phyloP scores from a whole-genome alignment of 2,888 invertebrate genomes.

The Plusia festucae region DNA sequence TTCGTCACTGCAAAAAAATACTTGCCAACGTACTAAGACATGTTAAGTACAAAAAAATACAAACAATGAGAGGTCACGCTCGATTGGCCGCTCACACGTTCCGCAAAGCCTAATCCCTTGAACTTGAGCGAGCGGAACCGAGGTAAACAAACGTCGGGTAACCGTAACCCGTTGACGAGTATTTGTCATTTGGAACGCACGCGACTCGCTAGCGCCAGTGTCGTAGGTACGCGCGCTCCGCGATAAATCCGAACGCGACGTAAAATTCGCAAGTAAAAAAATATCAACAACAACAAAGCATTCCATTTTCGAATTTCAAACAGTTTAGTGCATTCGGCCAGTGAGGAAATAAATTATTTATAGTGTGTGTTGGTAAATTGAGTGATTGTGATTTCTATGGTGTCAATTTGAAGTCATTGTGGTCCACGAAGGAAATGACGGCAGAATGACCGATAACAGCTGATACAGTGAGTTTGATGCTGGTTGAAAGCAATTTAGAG shows the following conservation, averaged over 20 bases:
- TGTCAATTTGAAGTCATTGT: conserved; percentile 62
- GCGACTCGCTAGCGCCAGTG: conserved; percentile 72
- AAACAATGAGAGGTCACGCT: conserved; percentile 58
- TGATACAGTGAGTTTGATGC: conserved; percentile 65
- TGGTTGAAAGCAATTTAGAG: conserved; percentile 49
- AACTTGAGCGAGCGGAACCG: conserved; percentile 79
- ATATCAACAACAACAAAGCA: conserved; percentile 53
- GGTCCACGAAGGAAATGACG: conserved; percentile 79
- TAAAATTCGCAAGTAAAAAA: conserved; percentile 64
- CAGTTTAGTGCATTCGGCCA: conserved; percentile 50
- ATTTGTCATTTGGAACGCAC: conserved; percentile 86
- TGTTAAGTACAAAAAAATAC: conserved; percentile 33
- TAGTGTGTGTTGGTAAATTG: conserved; percentile 56
- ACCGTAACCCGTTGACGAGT: conserved; percentile 79
- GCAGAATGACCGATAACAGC: conserved; percentile 76
- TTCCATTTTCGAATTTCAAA: conserved; percentile 56
- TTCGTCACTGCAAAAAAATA: conserved; percentile 48
- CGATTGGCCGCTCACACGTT: conserved; percentile 59
- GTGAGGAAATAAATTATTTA: conserved; percentile 54
- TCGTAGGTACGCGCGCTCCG: conserved; percentile 70
- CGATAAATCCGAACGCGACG: conserved; percentile 66
- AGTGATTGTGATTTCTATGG: conserved; percentile 58
- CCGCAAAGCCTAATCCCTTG: conserved; percentile 80
- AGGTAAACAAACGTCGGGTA: conserved; percentile 81
- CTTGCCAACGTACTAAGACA: conserved; percentile 54